Evolutionary conservation across 2,888 invertebrate species (phyloP).

Genomic region (Cabera pusaria): DNA sequence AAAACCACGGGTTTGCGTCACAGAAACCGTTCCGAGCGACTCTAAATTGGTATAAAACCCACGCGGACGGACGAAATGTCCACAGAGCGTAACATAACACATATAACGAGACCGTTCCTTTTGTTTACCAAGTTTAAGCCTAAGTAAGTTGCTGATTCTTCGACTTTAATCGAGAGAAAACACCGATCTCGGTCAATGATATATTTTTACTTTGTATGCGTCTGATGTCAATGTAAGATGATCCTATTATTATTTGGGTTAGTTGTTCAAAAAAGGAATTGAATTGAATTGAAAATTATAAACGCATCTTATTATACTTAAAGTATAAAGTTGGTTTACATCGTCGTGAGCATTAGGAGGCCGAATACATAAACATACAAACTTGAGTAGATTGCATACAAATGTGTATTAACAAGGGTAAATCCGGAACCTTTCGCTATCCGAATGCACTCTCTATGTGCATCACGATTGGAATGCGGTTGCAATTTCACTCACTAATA

Average conservation of each 20-base stretch:
- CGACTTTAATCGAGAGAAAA: constrained; percentile 17
- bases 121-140: constrained; percentile 35
- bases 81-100: constrained; percentile 57
- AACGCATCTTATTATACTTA: too few species aligned
- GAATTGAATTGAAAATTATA: too few species aligned
- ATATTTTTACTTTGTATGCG: background rate
- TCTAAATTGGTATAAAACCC: constrained; percentile 55
- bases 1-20: constrained; percentile 58
- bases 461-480: constrained; percentile 2
- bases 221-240: too few species aligned
- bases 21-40: constrained; percentile 56
- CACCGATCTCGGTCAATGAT: constrained; percentile 3
- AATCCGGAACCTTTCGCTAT: constrained; percentile 9
- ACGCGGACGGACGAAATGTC: constrained; percentile 49
- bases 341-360: background rate
- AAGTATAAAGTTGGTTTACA: too few species aligned
- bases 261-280: too few species aligned
- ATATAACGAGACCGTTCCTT: constrained; percentile 49
- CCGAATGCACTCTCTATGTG: constrained; percentile 6
- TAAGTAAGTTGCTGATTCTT: constrained; percentile 28
- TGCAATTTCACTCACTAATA: constrained; percentile 1
- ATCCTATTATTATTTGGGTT: too few species aligned
- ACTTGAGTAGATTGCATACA: constrained; percentile 13
- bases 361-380: constrained; percentile 9
- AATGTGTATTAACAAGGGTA: constrained; percentile 10